Evolutionary conservation across 1,140 invertebrate species (phyloP), one percentile per base, ranked within the genome.

Genomic region (Zaprionus davidi): DNA sequence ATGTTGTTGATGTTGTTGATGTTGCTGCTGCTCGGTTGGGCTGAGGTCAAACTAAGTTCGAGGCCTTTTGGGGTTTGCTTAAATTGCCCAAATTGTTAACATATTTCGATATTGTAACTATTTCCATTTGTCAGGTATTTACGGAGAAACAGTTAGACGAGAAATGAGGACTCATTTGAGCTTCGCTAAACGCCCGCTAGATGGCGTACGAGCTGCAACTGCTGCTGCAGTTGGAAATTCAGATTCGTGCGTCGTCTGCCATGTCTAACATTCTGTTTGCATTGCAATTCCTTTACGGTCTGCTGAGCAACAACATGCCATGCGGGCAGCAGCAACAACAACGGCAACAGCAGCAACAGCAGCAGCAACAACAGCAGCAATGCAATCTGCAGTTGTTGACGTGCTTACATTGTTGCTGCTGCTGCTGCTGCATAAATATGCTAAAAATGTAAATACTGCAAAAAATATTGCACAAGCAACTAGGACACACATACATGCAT

Each of bases 251-350:
- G 64, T 68, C 63, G 70, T 77, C 74, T 72, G 38, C 55, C 76
- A 77, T 87, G 83, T 78, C 79, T 75, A 78, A 76, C 57, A 87
- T 87, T 69, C 80, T 82, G 83, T 87, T 86, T 86, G 79, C 77
- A 82, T 78, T 87, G 77, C 83, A 78, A 86, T 82, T 79, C 73
- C 83, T 80, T 81, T 78, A 72, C 83, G 73, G 83, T 87, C 83
- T 87, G 79, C 70, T 87, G 78, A 69, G 63, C 53, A 76, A 69
- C 70, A 65, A 73, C 72, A 81, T 75, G 70, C 56, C 55, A 67
- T 78, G 72, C 67, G 51, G 64, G 31, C 17, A 69, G 60, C 60
- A 59, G 56, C 62, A 65, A 26, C 76, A 83, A 2, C 31, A 31
- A 31, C 26, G 7, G 6, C 26, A 28, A 7, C 26, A 53, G 38